Evolutionary conservation across 2,888 invertebrate genomes (phyloP).

Genomic region (Lasioglossum vierecki): DNA sequence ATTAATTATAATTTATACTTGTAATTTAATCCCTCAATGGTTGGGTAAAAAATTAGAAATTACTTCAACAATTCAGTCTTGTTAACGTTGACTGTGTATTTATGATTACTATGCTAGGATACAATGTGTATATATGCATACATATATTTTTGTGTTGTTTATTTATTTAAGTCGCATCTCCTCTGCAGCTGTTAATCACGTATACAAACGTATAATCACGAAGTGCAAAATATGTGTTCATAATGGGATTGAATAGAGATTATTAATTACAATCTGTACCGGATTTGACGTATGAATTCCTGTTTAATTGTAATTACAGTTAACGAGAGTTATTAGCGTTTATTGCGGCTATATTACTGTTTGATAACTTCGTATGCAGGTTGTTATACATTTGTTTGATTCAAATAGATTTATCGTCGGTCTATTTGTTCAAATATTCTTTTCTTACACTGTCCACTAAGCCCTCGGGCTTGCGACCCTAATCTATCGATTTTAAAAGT

Average conservation of each 20-base stretch:
- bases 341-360: neutral
- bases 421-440: neutral
- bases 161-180: neutral
- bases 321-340: neutral
- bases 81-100: too few species aligned
- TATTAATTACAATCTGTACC: neutral
- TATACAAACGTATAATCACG: neutral
- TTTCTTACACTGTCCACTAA: neutral
- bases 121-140: too few species aligned
- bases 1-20: too few species aligned
- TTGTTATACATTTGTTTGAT: neutral
- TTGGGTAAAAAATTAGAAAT: too few species aligned
- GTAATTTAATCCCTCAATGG: too few species aligned
- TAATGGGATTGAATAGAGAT: neutral
- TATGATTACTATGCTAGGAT: too few species aligned
- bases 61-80: too few species aligned
- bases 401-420: neutral
- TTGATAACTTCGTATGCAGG: neutral
- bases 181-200: neutral
- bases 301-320: neutral
- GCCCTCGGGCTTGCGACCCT: neutral
- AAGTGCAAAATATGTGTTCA: neutral
- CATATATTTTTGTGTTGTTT: neutral
- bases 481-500: neutral
- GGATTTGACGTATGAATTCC: neutral